Evolutionary conservation across 2,113 vertebrate genomes (phyloP).

Genomic region (Uropsilus gracilis): DNA sequence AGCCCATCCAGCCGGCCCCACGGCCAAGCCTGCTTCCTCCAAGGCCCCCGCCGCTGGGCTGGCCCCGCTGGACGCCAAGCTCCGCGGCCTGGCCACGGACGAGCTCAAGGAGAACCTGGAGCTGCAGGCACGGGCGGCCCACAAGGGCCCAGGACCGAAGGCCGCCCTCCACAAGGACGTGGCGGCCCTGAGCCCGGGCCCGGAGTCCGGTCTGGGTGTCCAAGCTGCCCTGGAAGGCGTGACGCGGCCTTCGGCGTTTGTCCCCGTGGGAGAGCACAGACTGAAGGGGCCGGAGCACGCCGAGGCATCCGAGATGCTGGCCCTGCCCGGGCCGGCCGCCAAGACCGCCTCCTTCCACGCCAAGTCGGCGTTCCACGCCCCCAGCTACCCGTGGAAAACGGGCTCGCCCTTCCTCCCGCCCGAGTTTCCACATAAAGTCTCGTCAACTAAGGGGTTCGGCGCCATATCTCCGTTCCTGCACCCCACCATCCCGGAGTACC

Average conservation of each 20-base stretch:
- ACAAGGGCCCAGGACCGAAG: slow-evolving; percentile 77
- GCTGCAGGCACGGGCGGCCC: slow-evolving; percentile 73
- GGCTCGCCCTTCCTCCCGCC: slow-evolving; percentile 83
- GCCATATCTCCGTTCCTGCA: slow-evolving; percentile 87
- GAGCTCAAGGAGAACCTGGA: slow-evolving; percentile 85
- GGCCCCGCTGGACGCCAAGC: slow-evolving; percentile 78
- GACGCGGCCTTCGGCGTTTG: slow-evolving; percentile 90
- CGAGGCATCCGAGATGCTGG: slow-evolving; percentile 78
- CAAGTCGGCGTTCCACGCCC: slow-evolving; percentile 89
- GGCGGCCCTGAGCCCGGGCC: neutral
- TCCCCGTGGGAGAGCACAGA: slow-evolving; percentile 87
- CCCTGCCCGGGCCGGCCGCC: slow-evolving; percentile 75
- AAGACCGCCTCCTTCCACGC: slow-evolving; percentile 81
- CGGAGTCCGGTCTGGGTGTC: slow-evolving; percentile 63
- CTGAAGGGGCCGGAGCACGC: slow-evolving; percentile 82
- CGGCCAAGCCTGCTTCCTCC: slow-evolving; percentile 74
- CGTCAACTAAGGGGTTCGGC: slow-evolving; percentile 82
- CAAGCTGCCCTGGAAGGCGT: slow-evolving; percentile 80
- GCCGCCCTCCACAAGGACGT: slow-evolving; percentile 72
- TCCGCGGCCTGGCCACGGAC: slow-evolving; percentile 82
- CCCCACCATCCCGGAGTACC: slow-evolving; percentile 89
- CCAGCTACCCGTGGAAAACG: slow-evolving; percentile 88
- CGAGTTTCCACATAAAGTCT: slow-evolving; percentile 87
- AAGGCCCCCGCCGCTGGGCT: slow-evolving; percentile 76
- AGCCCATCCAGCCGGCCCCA: slow-evolving; percentile 43